These are phyloP conservation scores for Caenorhabditis zanzibari DNA, from an alignment of 2,888 invertebrate species.

Conservation along the genomic window DNA sequence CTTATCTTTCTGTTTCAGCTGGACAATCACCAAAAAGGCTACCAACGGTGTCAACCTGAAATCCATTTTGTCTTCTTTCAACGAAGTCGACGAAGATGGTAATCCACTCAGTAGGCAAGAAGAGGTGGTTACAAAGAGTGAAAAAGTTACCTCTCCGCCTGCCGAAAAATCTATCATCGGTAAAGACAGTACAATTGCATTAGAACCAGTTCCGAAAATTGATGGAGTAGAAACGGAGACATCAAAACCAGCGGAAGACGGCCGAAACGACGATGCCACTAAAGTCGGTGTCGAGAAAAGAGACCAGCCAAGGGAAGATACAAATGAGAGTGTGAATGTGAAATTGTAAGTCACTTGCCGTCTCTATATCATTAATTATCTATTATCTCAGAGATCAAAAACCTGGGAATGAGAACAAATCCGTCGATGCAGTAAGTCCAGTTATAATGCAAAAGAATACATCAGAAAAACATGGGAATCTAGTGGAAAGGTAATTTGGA, in stretches of 20 bases:
- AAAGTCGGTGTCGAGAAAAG: not conserved
- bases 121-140: not conserved
- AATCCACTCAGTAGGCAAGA: not conserved
- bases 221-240: conserved; percentile 6
- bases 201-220: conserved; percentile 3
- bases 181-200: conserved; percentile 2
- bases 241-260: conserved; percentile 4
- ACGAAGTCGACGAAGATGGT: not conserved
- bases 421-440: not conserved
- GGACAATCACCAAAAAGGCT: not conserved
- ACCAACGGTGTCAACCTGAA: not conserved
- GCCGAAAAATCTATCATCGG: not conserved
- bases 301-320: not conserved
- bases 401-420: not conserved
- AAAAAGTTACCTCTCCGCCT: not conserved
- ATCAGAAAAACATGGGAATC: not conserved
- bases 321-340: not conserved
- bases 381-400: conserved; percentile 1
- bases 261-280: not conserved
- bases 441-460: not conserved
- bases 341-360: not conserved
- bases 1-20: not conserved
- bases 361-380: not conserved
- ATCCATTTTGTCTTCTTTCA: not conserved
- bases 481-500: too few species aligned